These are phyloP conservation scores for Chloebia gouldiae DNA, from an alignment of 2,113 vertebrate genomes.

Conservation along the genomic window DNA sequence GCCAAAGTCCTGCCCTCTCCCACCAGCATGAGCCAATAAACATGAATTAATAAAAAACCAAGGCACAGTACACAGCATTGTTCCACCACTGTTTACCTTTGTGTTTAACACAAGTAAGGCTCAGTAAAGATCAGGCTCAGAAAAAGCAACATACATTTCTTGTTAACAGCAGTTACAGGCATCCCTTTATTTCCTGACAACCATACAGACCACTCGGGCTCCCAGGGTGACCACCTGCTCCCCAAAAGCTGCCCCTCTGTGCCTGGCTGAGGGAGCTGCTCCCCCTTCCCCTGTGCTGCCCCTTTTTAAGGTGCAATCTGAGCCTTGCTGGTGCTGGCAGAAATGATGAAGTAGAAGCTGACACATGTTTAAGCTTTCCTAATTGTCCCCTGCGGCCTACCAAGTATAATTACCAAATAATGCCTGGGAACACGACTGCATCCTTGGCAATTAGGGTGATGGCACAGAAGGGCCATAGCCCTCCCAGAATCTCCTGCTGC, in stretches of 20 bases:
- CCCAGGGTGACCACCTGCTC: not conserved
- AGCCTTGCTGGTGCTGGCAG: not conserved
- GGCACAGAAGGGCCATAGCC: not conserved
- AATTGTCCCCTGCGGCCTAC: not conserved
- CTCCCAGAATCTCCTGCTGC: not conserved
- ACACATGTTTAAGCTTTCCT: not conserved
- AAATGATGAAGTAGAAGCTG: not conserved
- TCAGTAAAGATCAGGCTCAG: not conserved
- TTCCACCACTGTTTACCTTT: not conserved
- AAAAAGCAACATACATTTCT: not conserved
- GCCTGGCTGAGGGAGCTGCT: not conserved
- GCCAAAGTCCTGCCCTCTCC: not conserved
- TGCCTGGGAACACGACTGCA: fast-evolving
- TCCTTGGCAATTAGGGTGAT: not conserved
- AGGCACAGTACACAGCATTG: not conserved
- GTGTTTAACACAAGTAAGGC: not conserved
- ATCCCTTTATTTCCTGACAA: not conserved
- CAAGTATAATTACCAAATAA: not conserved
- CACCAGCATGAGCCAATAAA: not conserved
- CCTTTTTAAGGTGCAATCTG: not conserved
- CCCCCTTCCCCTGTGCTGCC: not conserved
- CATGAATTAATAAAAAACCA: not conserved
- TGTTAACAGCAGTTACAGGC: not conserved
- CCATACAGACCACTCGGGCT: fast-evolving
- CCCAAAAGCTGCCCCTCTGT: not conserved